These are phyloP conservation scores for Sebastes kiyomatsui DNA, from an alignment of 2,797 vertebrate genomes.

Conservation along the genomic window DNA sequence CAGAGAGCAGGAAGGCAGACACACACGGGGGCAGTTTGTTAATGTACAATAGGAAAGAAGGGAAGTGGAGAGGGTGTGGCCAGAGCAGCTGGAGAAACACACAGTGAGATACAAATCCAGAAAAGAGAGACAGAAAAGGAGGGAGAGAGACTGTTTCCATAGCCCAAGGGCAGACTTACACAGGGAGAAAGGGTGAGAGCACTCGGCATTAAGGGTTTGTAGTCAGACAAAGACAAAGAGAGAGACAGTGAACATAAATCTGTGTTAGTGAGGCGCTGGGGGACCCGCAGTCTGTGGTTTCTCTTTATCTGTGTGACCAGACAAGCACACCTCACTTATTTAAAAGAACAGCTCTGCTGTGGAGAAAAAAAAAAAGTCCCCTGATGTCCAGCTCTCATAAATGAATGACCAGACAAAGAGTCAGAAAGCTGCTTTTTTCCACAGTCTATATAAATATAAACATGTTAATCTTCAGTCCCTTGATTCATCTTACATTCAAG, in stretches of 20 bases:
- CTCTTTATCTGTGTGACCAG: conserved; percentile 58
- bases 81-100: conserved; percentile 20
- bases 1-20: conserved; percentile 5
- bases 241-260: conserved; percentile 66
- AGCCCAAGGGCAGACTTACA: conserved; percentile 60
- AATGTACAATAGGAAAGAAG: conserved; percentile 34
- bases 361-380: background rate
- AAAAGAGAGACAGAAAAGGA: conserved; percentile 9
- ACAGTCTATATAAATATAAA: conserved; percentile 8
- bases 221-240: conserved; percentile 70
- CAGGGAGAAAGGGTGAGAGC: conserved; percentile 44
- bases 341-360: conserved; percentile 23
- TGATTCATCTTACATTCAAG: conserved; percentile 8
- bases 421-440: background rate
- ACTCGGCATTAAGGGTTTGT: conserved; percentile 54
- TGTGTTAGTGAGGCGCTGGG: conserved; percentile 65
- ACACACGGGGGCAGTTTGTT: conserved; percentile 14
- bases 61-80: conserved; percentile 33
- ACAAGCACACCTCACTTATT: conserved; percentile 44
- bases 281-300: conserved; percentile 42
- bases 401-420: conserved; percentile 8
- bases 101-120: conserved; percentile 26
- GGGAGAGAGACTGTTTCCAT: background rate
- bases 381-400: conserved; percentile 1
- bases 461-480: background rate